Percentiles rank a stretch among this genome's conserved stretches.
Evolutionary conservation across 92 coral and sea anemone genomes (phyloP).

Genomic region (Montipora capitata): DNA sequence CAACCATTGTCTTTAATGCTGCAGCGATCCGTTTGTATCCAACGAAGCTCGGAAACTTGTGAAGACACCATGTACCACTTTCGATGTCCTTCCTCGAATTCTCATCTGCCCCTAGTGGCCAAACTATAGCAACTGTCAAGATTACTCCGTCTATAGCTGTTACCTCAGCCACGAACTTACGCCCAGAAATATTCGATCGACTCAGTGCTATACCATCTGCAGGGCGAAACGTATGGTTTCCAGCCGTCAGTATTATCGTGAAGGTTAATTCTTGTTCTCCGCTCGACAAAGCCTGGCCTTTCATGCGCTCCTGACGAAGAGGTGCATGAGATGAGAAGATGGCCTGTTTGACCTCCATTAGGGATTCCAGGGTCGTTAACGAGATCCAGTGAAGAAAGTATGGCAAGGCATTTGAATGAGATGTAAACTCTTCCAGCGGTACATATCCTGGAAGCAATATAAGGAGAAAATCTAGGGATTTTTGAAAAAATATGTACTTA

Average conservation of each 20-base stretch:
- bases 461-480: too few species aligned
- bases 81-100: conserved; percentile 18
- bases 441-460: conserved; percentile 47
- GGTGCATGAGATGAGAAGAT: conserved; percentile 28
- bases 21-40: conserved; percentile 67
- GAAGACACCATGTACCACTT: conserved; percentile 66
- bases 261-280: conserved; percentile 54
- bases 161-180: conserved; percentile 78
- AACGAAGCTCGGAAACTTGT: conserved; percentile 82
- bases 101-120: conserved; percentile 63
- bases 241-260: conserved; percentile 55
- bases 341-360: conserved; percentile 77
- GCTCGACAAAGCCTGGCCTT: conserved; percentile 47
- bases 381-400: conserved; percentile 87
- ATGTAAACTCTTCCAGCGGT: conserved; percentile 65
- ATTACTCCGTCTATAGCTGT: conserved; percentile 64
- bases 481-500: neutral
- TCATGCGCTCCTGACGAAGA: conserved; percentile 19
- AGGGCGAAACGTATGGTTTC: conserved; percentile 44
- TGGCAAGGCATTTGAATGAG: conserved; percentile 69
- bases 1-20: conserved; percentile 60
- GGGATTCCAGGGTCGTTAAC: conserved; percentile 69
- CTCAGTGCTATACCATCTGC: conserved; percentile 82
- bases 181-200: conserved; percentile 61
- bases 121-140: conserved; percentile 60